Evolutionary conservation across 2,888 invertebrate genomes (phyloP), one percentile per base, ranked within the genome.

Genomic region (Brachycybe producta): DNA sequence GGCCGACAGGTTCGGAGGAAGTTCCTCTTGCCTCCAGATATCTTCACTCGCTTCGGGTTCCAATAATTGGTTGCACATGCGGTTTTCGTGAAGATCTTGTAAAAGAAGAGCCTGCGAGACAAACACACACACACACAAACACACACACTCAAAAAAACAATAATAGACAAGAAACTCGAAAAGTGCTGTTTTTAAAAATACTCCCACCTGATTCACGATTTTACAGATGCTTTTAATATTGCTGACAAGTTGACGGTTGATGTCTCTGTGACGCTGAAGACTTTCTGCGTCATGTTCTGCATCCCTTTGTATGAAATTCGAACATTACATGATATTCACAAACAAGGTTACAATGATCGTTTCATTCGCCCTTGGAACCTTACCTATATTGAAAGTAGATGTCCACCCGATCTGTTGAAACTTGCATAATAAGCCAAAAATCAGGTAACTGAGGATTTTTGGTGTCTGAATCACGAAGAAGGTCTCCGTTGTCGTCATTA

Each of bases 341-440:
- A n/a, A n/a, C n/a, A n/a, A n/a, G n/a, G n/a, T n/a, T n/a, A n/a
- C n/a, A n/a, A n/a, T n/a, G n/a, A n/a, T n/a, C n/a, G n/a, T n/a
- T n/a, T n/a, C n/a, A n/a, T n/a, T n/a, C n/a, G n/a, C n/a, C n/a
- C n/a, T n/a, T n/a, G n/a, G n/a, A n/a, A n/a, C n/a, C 53, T 52
- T 61, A 75, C 74, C 79, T 75, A 67, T 78, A 77, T 57, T 82
- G 82, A 62, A 80, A 81, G 63, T 76, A 81, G 19, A 79, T 69
- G 36, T 74, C 73, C 5, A 80, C 78, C 49, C 70, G 66, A 56
- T 74, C 73, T 24, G 66, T 65, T 50, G 74, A 71, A 7, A 80
- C 69, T 57, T 72, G 73, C 63, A 80, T 70, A 52, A 82, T 77
- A 23, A 81, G 66, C 82, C 82, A 82, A 64, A 82, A 82, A 60